Conservation (phyloP, 2,113 vertebrate genomes). For the Hyaena hyaena region DNA sequence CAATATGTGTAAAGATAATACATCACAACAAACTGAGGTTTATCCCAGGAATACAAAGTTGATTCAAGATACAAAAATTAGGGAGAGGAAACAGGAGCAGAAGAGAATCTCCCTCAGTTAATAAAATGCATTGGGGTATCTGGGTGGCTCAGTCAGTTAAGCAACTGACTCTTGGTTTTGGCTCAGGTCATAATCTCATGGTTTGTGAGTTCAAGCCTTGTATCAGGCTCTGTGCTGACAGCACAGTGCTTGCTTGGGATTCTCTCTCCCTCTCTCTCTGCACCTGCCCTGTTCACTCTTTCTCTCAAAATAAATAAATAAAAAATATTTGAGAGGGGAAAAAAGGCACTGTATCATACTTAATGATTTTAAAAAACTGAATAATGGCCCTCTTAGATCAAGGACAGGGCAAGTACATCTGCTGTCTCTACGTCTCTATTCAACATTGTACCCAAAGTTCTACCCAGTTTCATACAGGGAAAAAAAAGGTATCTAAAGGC, state of each 20-base stretch:
- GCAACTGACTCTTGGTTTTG: no score
- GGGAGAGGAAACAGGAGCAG: not conserved
- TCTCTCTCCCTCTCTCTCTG: no score
- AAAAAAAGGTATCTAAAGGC: not conserved
- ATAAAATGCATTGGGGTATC: not conserved
- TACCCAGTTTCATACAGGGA: no score
- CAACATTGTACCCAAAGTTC: not conserved
- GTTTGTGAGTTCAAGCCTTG: no score
- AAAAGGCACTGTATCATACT: not conserved
- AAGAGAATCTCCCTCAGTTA: not conserved
- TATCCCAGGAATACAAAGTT: not conserved
- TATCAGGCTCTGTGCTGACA: no score
- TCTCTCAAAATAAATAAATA: no score
- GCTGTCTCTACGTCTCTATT: not conserved
- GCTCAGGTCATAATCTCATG: no score
- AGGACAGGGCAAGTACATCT: not conserved
- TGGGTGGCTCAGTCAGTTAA: no score
- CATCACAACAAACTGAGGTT: not conserved
- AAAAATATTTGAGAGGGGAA: no score
- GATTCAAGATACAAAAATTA: not conserved
- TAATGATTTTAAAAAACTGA: not conserved
- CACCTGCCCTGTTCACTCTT: no score
- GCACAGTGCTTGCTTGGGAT: no score
- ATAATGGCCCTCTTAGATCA: not conserved
- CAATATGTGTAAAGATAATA: not conserved